A percentile compares a stretch with the other conserved stretches of the same genome.
Evolutionary conservation across 2,113 vertebrate species (phyloP).

Genomic region (Poeciliopsis retropinna): DNA sequence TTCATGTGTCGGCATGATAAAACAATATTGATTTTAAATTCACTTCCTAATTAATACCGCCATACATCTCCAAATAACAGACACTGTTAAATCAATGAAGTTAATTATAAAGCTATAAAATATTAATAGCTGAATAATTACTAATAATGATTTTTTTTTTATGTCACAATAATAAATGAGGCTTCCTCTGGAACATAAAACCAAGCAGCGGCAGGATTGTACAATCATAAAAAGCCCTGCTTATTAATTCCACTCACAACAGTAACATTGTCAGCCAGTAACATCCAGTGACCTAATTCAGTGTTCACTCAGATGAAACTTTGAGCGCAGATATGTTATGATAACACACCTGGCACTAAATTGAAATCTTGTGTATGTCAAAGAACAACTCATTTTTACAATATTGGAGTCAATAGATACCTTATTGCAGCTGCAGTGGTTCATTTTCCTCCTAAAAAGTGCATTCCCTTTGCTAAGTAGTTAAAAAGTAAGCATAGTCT

Average conservation of each 20-base stretch:
- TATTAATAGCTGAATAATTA: slow-evolving; percentile 29
- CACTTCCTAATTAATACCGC: slow-evolving; percentile 33
- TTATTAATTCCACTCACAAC: slow-evolving; percentile 47
- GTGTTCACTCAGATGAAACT: slow-evolving; percentile 28
- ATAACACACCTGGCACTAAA: slow-evolving; percentile 13
- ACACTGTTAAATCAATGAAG: slow-evolving; percentile 35
- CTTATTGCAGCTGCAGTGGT: not conserved
- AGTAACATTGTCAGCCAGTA: slow-evolving; percentile 30
- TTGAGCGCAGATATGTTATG: slow-evolving; percentile 2
- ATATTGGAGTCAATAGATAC: not conserved
- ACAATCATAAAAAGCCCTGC: slow-evolving; percentile 29
- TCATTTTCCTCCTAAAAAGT: not conserved
- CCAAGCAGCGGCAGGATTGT: slow-evolving; percentile 23
- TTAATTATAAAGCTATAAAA: slow-evolving; percentile 54
- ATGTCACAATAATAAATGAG: slow-evolving; percentile 43
- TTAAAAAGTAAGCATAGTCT: slow-evolving; percentile 19
- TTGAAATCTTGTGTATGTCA: slow-evolving; percentile 4
- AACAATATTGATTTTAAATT: slow-evolving; percentile 29
- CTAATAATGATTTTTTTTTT: slow-evolving; percentile 23
- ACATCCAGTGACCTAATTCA: slow-evolving; percentile 26
- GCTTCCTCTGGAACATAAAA: slow-evolving; percentile 35
- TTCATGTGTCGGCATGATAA: not conserved
- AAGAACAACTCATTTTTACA: not conserved
- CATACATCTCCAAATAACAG: slow-evolving; percentile 23
- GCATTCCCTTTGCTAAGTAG: slow-evolving; percentile 18